A percentile compares a stretch with the other conserved stretches of the same genome.
These are phyloP conservation scores for Merops nubicus DNA, from an alignment of 2,113 vertebrate species.

Conservation along the genomic window DNA sequence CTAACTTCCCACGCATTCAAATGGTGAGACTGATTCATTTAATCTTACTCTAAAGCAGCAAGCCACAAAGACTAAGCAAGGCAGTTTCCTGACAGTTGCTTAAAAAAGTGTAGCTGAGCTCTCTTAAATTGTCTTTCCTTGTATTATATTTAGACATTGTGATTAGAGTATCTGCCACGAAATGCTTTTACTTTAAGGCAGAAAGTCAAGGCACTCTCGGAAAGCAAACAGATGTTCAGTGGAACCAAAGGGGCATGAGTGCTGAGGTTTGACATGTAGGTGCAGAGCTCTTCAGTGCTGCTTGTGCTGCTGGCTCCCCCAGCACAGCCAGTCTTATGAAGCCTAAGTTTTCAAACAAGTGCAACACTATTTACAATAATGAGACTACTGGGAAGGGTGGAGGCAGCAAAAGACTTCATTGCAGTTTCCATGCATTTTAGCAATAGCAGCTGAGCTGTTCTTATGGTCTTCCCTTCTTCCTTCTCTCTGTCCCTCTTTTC, in stretches of 20 bases:
- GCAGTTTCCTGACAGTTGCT: conserved; percentile 52
- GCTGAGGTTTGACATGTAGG: neutral
- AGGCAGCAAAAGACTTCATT: neutral
- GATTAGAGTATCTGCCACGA: conserved; percentile 25
- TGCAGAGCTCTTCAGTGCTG: neutral
- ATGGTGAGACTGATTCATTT: conserved; percentile 64
- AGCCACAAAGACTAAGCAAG: conserved; percentile 34
- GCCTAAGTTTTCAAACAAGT: conserved; percentile 25
- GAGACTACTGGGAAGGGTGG: conserved; percentile 22
- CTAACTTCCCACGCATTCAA: conserved; percentile 64
- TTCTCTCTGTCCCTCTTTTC: neutral
- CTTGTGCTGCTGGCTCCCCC: neutral
- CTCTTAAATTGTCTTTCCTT: conserved; percentile 31
- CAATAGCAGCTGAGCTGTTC: neutral
- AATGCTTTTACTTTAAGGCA: conserved; percentile 25
- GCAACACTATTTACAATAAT: conserved; percentile 41
- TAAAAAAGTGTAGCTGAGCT: conserved; percentile 16
- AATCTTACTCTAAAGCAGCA: conserved; percentile 58
- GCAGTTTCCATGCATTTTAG: conserved; percentile 7
- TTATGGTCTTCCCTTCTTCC: neutral
- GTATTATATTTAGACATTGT: conserved; percentile 48
- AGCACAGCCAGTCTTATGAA: neutral
- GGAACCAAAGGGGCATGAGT: fast-evolving
- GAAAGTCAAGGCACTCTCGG: neutral
- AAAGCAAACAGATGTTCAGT: neutral